Evolutionary conservation across 2,888 invertebrate species (phyloP).

Genomic region (Drosophila setosimentum): DNA sequence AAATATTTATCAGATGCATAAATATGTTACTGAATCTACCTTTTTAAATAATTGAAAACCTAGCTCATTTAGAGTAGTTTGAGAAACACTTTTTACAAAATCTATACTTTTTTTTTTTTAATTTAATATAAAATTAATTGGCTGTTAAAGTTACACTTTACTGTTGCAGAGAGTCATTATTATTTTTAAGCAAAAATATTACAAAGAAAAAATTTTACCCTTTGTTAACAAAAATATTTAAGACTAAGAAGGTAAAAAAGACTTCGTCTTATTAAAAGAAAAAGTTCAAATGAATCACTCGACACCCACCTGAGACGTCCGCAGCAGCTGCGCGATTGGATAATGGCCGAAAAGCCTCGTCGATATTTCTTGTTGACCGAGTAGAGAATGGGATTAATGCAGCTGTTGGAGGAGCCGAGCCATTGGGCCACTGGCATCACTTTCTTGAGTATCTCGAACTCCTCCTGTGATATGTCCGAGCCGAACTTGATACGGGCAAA

Average conservation of each 20-base stretch:
- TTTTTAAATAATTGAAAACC: background rate
- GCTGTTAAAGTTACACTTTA: background rate
- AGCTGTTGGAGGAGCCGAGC: slow-evolving; percentile 97
- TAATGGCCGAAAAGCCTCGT: slow-evolving; percentile 94
- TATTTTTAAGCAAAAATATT: background rate
- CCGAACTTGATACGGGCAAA: slow-evolving; percentile 94
- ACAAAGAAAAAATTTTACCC: background rate
- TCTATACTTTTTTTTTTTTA: background rate
- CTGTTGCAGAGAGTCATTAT: background rate
- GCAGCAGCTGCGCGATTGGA: slow-evolving; percentile 94
- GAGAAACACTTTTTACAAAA: background rate
- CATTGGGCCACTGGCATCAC: slow-evolving; percentile 96
- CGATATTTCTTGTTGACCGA: slow-evolving; percentile 98
- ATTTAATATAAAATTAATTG: too few species aligned
- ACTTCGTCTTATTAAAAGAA: background rate
- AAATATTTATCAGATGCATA: background rate
- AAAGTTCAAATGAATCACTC: background rate
- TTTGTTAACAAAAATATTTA: too few species aligned
- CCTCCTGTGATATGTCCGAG: slow-evolving; percentile 90
- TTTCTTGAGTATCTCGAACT: slow-evolving; percentile 91
- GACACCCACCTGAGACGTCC: slow-evolving; percentile 88
- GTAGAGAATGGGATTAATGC: slow-evolving; percentile 97
- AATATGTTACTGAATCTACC: background rate
- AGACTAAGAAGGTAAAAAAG: too few species aligned
- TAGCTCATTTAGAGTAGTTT: background rate